These are phyloP conservation scores for Bolborhynchus lineola DNA, from an alignment of 2,113 vertebrate genomes.

Conservation along the genomic window DNA sequence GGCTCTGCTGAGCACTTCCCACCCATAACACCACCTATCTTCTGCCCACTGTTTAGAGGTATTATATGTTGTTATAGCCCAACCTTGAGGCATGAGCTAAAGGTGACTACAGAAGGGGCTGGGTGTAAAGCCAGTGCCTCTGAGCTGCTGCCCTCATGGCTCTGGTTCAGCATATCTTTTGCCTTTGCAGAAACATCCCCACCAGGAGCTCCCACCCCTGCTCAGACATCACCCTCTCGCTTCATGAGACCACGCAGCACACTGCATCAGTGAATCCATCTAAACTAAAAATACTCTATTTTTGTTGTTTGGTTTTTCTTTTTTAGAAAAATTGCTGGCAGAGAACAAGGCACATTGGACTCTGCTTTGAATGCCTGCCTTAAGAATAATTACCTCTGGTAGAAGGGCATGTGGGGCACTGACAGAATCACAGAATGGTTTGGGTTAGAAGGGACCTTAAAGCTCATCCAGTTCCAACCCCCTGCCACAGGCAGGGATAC, in stretches of 20 bases:
- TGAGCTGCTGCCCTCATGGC: background rate
- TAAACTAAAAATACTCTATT: conserved; percentile 20
- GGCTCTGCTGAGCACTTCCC: background rate
- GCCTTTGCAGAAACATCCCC: background rate
- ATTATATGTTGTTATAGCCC: background rate
- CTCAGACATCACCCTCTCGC: background rate
- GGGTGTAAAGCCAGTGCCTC: background rate
- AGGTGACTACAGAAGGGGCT: background rate
- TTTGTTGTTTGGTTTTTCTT: background rate
- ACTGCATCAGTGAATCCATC: background rate
- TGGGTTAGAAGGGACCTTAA: background rate
- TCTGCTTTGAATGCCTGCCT: background rate
- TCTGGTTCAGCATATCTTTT: background rate
- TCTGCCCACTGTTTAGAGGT: background rate
- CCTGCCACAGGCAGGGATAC: background rate
- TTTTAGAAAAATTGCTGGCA: background rate
- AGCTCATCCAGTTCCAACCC: background rate
- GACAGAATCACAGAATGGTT: background rate
- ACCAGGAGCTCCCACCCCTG: background rate
- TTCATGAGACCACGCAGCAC: background rate
- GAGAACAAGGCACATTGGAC: background rate
- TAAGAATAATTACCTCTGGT: background rate
- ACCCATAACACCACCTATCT: background rate
- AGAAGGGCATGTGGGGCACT: background rate
- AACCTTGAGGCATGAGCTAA: background rate